Evolutionary conservation across 1,140 invertebrate species (phyloP), one percentile per base, ranked within the genome.

Genomic region (Chelonus insularis): DNA sequence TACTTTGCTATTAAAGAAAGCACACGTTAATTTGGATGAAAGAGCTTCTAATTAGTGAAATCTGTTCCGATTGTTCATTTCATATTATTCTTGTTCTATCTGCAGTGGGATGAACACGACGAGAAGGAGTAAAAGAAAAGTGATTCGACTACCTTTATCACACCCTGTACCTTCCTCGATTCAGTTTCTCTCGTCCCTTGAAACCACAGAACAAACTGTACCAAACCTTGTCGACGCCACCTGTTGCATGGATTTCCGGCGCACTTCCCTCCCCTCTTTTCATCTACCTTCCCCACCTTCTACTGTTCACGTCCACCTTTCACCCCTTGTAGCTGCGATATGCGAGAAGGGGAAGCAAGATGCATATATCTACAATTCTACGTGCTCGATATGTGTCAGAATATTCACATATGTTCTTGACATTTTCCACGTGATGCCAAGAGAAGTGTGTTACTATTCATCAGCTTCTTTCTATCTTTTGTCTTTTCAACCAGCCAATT

Each of bases 181-280:
- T 47, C 16, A 36, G 59, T 61, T 56, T 54, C 61, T 62, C 36
- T 39, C 56, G 63, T 59, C 57, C 61, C 37, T 36, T 51, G 62
- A 69, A 68, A 70, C 65, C 64, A 39, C 60, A 50, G 62, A 56
- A 63, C 65, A 73, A 74, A 73, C 68, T 62, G 59, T 63, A 68
- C 64, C 48, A 70, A 66, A 67, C 32, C 58, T 63, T 55, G 66
- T 66, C 66, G 64, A 47, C 32, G 68, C 68, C 75, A 78, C 76
- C 76, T 78, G 76, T 78, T 78, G 76, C 76, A 69, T 68, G 71
- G 74, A 78, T 74, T 76, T 78, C 74, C 73, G 74, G 69, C 72
- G 66, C 62, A 67, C 66, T 72, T 18, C 48, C 16, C 32, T 14
- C 32, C 25, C 18, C 7, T 6, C 11, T 9, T 18, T 20, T 4